Evolutionary conservation across 2,888 invertebrate genomes (phyloP).

Genomic region (Cataglyphis cursor): DNA sequence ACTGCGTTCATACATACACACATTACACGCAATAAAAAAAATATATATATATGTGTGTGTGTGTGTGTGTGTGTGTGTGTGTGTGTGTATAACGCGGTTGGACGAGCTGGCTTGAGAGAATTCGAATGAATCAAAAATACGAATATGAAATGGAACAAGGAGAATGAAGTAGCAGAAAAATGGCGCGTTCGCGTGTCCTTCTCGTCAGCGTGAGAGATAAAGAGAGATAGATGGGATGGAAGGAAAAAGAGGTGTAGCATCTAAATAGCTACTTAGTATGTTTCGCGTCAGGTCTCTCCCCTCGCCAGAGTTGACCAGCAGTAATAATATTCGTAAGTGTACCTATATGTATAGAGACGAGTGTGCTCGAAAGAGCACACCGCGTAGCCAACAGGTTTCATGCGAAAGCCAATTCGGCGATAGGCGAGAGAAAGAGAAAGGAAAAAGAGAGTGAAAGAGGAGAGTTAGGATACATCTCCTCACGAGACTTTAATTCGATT

Average conservation of each 20-base stretch:
- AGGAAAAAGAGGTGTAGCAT: conserved; percentile 65
- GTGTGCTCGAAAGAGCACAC: conserved; percentile 59
- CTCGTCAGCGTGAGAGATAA: conserved; percentile 42
- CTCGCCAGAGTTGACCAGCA: conserved; percentile 64
- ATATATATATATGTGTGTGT: conserved; percentile 60
- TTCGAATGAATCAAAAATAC: conserved; percentile 76
- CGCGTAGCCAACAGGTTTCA: conserved; percentile 79
- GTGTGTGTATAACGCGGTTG: conserved; percentile 47
- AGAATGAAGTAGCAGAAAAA: conserved; percentile 50
- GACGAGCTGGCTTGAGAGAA: conserved; percentile 74
- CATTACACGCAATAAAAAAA: conserved; percentile 31
- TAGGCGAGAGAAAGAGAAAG: conserved; percentile 35
- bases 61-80: too few relatives aligned
- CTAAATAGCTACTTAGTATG: conserved; percentile 84
- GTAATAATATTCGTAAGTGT: conserved; percentile 77
- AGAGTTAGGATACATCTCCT: conserved; percentile 40
- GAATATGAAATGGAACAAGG: conserved; percentile 60
- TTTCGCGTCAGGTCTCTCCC: conserved; percentile 78
- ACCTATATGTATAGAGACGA: conserved; percentile 69
- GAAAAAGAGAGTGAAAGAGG: conserved; percentile 32
- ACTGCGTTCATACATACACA: conserved; percentile 64
- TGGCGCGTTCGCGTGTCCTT: conserved; percentile 55
- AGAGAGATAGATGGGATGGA: conserved; percentile 47
- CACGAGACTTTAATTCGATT: conserved; percentile 78
- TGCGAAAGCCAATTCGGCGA: conserved; percentile 75